These are phyloP conservation scores for Mythimna impura DNA, from an alignment of 2,888 invertebrate genomes.

Conservation along the genomic window DNA sequence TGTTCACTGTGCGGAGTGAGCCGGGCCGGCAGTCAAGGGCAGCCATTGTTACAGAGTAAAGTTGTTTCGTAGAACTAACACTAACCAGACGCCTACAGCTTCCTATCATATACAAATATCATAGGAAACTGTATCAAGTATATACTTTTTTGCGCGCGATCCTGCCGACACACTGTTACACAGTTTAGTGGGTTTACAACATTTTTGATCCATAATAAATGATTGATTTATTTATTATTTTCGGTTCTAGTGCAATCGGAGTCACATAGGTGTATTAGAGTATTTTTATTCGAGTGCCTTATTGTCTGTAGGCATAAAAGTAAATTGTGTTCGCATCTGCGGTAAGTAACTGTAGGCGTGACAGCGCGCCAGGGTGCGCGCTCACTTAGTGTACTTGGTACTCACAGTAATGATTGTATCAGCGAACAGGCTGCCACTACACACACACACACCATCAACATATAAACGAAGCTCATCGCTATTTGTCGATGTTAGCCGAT, in stretches of 20 bases:
- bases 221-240: too few relatives aligned
- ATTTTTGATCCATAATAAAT: too few relatives aligned
- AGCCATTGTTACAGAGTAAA: neutral
- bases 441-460: neutral
- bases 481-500: slow-evolving; percentile 18
- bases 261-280: too few relatives aligned
- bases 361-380: slow-evolving; percentile 37
- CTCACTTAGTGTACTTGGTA: slow-evolving; percentile 52
- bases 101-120: too few relatives aligned
- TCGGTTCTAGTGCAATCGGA: too few relatives aligned
- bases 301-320: slow-evolving; percentile 6
- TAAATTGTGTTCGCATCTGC: slow-evolving; percentile 26
- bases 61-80: neutral
- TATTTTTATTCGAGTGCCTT: too few relatives aligned
- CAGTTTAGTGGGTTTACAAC: too few relatives aligned
- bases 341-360: neutral
- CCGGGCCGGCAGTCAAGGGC: too few relatives aligned
- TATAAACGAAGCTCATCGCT: neutral
- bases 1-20: too few relatives aligned
- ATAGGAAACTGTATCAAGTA: neutral
- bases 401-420: slow-evolving; percentile 60
- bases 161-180: too few relatives aligned
- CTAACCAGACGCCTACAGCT: too few relatives aligned
- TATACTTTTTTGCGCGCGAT: too few relatives aligned
- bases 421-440: slow-evolving; percentile 19